Percentiles rank a stretch among this genome's conserved stretches.
Conservation (phyloP, 2,888 invertebrate genomes). For the Sussaba pulchella region DNA sequence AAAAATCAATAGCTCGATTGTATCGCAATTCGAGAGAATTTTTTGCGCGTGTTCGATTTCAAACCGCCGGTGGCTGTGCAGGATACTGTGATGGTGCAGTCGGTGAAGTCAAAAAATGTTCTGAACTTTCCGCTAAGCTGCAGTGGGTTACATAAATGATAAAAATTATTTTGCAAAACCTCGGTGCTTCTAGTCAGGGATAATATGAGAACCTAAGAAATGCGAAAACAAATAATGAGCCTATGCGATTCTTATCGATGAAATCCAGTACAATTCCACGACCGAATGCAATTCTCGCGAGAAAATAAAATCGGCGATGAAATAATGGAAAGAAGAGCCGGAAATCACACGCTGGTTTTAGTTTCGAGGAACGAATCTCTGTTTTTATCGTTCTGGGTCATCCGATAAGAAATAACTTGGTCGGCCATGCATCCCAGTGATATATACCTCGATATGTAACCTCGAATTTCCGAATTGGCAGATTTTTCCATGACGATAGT, state of each 20-base stretch:
- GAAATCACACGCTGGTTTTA: background rate
- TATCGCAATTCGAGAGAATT: too few species aligned
- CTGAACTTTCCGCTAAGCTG: too few species aligned
- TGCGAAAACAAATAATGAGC: background rate
- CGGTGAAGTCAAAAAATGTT: too few species aligned
- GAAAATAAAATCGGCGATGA: constrained; percentile 41
- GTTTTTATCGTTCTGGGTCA: constrained; percentile 61
- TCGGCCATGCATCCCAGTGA: constrained; percentile 26
- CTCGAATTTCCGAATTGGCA: constrained; percentile 45
- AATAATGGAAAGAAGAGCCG: constrained; percentile 18
- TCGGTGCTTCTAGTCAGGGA: too few species aligned
- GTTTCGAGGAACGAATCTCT: constrained; percentile 35
- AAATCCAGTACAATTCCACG: constrained; percentile 46
- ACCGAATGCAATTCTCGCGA: constrained; percentile 1
- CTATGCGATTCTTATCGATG: too few species aligned
- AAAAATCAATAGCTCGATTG: too few species aligned
- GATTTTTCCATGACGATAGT: constrained; percentile 45
- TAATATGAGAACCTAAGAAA: too few species aligned
- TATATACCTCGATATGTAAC: background rate
- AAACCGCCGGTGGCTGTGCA: too few species aligned
- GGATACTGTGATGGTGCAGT: too few species aligned
- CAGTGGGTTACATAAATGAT: too few species aligned
- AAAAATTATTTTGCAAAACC: too few species aligned
- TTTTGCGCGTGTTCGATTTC: too few species aligned
- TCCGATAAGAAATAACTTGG: constrained; percentile 42